Evolutionary conservation across 2,113 vertebrate genomes (phyloP).

Genomic region (Bujurquina vittata): DNA sequence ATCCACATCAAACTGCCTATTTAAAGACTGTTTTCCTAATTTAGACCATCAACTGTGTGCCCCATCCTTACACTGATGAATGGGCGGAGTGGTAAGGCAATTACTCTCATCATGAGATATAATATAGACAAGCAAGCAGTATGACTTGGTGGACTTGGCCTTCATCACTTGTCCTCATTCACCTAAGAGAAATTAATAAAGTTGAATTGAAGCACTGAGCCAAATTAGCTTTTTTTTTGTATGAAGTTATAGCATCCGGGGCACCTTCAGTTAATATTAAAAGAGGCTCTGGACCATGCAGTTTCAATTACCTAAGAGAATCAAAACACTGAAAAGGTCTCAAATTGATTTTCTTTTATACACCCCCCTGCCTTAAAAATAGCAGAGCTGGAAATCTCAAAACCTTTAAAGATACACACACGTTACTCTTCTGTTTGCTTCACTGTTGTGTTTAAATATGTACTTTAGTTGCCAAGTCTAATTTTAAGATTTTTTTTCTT

Average conservation of each 20-base stretch:
- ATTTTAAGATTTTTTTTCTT: neutral
- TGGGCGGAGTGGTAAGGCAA: constrained; percentile 48
- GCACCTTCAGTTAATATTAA: constrained; percentile 72
- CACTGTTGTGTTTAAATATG: neutral
- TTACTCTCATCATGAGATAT: constrained; percentile 60
- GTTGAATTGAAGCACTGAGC: constrained; percentile 23
- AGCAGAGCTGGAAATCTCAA: neutral
- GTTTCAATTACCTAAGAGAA: constrained; percentile 77
- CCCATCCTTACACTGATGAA: constrained; percentile 33
- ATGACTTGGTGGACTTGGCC: constrained; percentile 50
- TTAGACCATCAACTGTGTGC: neutral
- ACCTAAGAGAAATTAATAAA: constrained; percentile 68
- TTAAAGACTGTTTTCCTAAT: neutral
- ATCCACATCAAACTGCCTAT: neutral
- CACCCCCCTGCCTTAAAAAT: neutral
- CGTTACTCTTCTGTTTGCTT: neutral
- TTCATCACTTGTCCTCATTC: constrained; percentile 56
- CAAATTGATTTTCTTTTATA: constrained; percentile 69
- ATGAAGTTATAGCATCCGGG: constrained; percentile 50
- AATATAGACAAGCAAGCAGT: constrained; percentile 45
- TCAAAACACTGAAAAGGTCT: constrained; percentile 53
- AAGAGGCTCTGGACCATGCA: constrained; percentile 74
- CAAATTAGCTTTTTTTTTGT: constrained; percentile 15
- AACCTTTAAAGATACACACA: neutral
- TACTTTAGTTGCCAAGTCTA: neutral